phyloP scores from a whole-genome alignment of 2,888 invertebrate species.

The Chrysotoxum bicinctum region DNA sequence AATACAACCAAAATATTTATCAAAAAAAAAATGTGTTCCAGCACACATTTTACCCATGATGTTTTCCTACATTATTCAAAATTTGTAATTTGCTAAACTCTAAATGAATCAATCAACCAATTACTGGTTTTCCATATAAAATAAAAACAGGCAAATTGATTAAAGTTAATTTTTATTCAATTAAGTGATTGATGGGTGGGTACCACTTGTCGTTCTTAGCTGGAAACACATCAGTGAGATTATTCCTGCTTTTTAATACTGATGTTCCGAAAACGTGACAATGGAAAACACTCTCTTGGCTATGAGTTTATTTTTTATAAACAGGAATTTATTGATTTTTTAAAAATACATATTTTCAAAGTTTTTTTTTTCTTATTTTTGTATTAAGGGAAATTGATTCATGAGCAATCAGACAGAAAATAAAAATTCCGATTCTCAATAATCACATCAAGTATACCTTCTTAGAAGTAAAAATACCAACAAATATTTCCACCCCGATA shows the following conservation, averaged over 20 bases:
- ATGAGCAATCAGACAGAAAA: neutral
- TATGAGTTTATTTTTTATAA: too few relatives aligned
- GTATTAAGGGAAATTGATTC: neutral
- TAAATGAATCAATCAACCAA: too few relatives aligned
- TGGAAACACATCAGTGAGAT: too few relatives aligned
- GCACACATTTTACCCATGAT: too few relatives aligned
- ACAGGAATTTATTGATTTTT: neutral
- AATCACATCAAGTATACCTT: neutral
- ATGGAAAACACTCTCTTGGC: too few relatives aligned
- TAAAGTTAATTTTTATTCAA: neutral
- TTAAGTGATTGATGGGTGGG: neutral
- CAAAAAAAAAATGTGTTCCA: too few relatives aligned
- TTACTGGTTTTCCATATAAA: too few relatives aligned
- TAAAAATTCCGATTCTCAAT: neutral
- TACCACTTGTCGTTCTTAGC: neutral
- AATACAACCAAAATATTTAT: too few relatives aligned
- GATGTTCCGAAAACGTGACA: too few relatives aligned
- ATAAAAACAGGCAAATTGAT: neutral
- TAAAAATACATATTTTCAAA: neutral
- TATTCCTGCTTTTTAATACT: too few relatives aligned
- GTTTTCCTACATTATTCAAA: too few relatives aligned
- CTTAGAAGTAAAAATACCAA: neutral
- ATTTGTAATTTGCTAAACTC: too few relatives aligned
- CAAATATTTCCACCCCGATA: conserved; percentile 2
- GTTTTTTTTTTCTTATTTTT: neutral